Conservation (phyloP, 2,888 invertebrate species). For the Stegana nigrithorax region DNA sequence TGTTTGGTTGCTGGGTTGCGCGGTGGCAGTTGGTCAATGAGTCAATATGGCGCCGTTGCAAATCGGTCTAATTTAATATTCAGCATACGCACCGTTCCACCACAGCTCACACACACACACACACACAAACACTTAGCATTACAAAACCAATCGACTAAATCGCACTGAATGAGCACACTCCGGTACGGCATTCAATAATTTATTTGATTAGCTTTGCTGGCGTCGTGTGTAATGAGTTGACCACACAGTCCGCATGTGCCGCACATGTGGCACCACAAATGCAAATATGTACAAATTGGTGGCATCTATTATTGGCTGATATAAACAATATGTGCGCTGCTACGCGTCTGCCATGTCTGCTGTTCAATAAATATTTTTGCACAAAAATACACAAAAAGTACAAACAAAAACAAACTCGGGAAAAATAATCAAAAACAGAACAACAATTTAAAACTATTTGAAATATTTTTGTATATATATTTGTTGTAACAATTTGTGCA, state of each 20-base stretch:
- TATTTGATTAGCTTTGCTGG: not conserved
- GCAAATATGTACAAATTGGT: not conserved
- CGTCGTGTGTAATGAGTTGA: not conserved
- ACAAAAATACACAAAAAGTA: too few relatives aligned
- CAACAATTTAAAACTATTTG: too few relatives aligned
- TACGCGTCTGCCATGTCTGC: too few relatives aligned
- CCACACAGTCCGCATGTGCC: not conserved
- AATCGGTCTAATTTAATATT: slow-evolving; percentile 14
- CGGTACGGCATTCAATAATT: not conserved
- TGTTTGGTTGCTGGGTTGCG: not conserved
- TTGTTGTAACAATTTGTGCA: too few relatives aligned
- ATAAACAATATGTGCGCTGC: too few relatives aligned
- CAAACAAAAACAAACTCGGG: too few relatives aligned
- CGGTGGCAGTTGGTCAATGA: not conserved
- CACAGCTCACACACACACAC: too few relatives aligned
- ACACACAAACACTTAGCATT: not conserved
- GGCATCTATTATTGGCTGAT: not conserved
- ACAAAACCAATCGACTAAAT: not conserved
- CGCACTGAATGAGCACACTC: not conserved
- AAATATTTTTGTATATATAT: too few relatives aligned
- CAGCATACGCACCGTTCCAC: not conserved
- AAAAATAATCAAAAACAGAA: too few relatives aligned
- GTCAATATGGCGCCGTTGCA: not conserved
- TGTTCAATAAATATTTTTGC: too few relatives aligned
- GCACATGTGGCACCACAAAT: not conserved